These are phyloP conservation scores for Macquaria ambigua DNA, from an alignment of 2,113 vertebrate genomes.

Conservation along the genomic window DNA sequence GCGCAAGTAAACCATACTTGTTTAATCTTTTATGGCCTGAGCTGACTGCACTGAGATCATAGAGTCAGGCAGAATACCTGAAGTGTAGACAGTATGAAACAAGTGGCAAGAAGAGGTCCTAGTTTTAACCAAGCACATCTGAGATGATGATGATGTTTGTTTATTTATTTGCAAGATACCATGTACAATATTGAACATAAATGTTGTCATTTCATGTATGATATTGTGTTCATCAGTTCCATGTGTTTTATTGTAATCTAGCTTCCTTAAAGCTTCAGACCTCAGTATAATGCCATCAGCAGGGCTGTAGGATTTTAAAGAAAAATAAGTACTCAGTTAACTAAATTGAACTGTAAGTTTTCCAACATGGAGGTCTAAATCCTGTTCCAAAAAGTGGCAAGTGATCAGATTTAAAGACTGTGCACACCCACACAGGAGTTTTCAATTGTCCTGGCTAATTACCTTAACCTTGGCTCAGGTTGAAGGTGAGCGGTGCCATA, in stretches of 20 bases:
- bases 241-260: not conserved
- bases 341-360: no score
- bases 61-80: not conserved
- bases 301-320: not conserved
- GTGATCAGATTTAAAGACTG: no score
- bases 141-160: not conserved
- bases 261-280: not conserved
- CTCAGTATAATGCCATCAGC: not conserved
- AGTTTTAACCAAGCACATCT: not conserved
- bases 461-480: no score
- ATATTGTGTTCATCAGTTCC: not conserved
- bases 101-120: not conserved
- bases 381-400: no score
- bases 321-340: not conserved
- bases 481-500: no score
- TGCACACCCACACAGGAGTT: no score
- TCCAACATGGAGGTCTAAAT: no score
- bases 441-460: not conserved
- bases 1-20: constrained; percentile 2
- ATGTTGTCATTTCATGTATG: not conserved
- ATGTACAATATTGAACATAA: not conserved
- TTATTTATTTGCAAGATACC: not conserved
- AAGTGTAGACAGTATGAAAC: not conserved
- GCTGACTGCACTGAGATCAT: not conserved
- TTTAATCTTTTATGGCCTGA: constrained; percentile 37